Conservation (phyloP, 1,140 invertebrate genomes). For the Agrilus planipennis region DNA sequence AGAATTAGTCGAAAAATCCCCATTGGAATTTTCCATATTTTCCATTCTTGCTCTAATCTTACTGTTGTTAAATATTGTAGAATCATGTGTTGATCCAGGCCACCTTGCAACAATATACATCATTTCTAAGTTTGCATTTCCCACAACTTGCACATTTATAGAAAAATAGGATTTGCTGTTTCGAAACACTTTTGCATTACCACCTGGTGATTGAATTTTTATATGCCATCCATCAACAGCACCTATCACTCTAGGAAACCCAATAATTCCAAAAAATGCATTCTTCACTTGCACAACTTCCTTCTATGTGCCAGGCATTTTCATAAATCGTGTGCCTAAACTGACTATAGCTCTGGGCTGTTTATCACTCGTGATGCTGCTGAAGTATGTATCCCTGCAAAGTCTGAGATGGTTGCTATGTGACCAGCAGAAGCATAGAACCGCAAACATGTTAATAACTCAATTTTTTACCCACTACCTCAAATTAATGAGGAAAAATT, state of each 20-base stretch:
- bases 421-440: too few species aligned
- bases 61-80: constrained; percentile 2
- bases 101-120: constrained; percentile 8
- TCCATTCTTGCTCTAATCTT: background rate
- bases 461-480: too few species aligned
- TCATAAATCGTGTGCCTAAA: constrained; percentile 1
- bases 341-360: background rate
- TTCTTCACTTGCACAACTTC: background rate
- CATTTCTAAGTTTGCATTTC: background rate
- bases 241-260: constrained; percentile 5
- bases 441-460: too few species aligned
- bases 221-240: constrained; percentile 1
- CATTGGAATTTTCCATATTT: background rate
- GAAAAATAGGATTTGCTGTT: constrained; percentile 4
- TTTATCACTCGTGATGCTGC: background rate
- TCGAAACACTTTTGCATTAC: background rate
- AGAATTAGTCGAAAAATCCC: background rate
- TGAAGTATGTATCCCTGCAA: background rate
- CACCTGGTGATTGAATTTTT: constrained; percentile 5
- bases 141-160: constrained; percentile 3
- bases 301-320: background rate
- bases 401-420: too few species aligned
- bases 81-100: constrained; percentile 1
- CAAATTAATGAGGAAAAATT: too few species aligned
- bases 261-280: background rate